These are phyloP conservation scores for Platalea minor DNA, from an alignment of 2,797 vertebrate species.

Conservation along the genomic window DNA sequence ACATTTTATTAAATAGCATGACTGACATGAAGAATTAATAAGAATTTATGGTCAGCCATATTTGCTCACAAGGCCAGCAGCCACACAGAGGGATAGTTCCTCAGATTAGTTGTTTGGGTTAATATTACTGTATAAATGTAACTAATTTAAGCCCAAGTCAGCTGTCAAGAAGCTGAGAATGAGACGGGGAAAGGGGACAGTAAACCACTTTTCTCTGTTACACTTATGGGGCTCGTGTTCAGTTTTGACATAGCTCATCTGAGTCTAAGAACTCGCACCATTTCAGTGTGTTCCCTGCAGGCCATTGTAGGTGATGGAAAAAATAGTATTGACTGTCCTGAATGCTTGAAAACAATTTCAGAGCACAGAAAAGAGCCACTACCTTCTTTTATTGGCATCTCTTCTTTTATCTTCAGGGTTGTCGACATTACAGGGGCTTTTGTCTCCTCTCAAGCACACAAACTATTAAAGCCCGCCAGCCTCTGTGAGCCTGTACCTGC, in stretches of 20 bases:
- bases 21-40: neutral
- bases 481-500: neutral
- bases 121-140: neutral
- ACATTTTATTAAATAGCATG: neutral
- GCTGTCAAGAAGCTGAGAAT: neutral
- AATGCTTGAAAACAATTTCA: neutral
- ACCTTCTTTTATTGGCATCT: neutral
- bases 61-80: neutral
- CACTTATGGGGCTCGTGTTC: fast-evolving
- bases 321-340: neutral
- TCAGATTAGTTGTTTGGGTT: neutral
- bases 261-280: fast-evolving
- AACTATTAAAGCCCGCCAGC: neutral
- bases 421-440: neutral
- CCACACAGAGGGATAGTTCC: neutral
- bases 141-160: neutral
- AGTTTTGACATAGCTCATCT: neutral
- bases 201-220: neutral
- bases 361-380: neutral
- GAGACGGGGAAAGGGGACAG: neutral
- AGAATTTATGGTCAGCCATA: neutral
- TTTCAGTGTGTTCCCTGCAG: neutral
- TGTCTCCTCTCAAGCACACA: neutral
- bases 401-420: neutral
- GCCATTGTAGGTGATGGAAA: neutral